A percentile compares a stretch with the other conserved stretches of the same genome.
Evolutionary conservation across 2,888 invertebrate genomes (phyloP).

Genomic region (Eristalis pertinax): DNA sequence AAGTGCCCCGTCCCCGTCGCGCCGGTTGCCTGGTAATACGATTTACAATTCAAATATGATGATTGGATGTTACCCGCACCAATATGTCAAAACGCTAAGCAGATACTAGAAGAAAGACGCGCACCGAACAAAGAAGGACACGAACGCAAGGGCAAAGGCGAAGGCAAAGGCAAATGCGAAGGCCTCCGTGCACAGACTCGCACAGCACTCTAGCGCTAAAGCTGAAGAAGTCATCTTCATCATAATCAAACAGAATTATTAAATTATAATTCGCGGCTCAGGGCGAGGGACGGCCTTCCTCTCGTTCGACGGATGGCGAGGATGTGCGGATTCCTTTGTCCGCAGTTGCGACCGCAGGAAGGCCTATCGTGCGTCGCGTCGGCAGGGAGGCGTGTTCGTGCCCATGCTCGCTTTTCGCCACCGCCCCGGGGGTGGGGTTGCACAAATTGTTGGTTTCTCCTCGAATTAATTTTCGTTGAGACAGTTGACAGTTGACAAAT

Average conservation of each 20-base stretch:
- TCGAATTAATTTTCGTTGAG: not conserved
- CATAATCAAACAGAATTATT: conserved; percentile 59
- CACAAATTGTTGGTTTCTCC: not conserved
- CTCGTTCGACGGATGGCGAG: not conserved
- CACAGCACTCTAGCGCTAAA: not conserved
- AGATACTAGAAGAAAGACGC: conserved; percentile 29
- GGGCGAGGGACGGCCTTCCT: not conserved
- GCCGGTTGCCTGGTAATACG: conserved; percentile 37
- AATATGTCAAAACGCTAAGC: conserved; percentile 70
- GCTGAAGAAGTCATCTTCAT: conserved; percentile 58
- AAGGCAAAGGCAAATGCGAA: not conserved
- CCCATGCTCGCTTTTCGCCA: not conserved
- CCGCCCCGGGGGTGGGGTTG: too few relatives aligned
- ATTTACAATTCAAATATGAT: conserved; percentile 72
- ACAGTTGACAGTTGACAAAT: not conserved
- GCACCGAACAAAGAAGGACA: conserved; percentile 40
- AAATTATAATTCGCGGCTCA: conserved; percentile 59
- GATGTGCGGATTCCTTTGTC: conserved; percentile 30
- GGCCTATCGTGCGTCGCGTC: too few relatives aligned
- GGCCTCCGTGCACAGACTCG: not conserved
- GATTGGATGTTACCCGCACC: conserved; percentile 69
- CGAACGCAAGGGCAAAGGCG: conserved; percentile 11
- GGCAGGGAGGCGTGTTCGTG: not conserved
- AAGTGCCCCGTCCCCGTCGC: conserved; percentile 22
- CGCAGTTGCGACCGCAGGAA: not conserved